phyloP scores from a whole-genome alignment of 2,113 vertebrate genomes.

The Datnioides undecimradiatus region DNA sequence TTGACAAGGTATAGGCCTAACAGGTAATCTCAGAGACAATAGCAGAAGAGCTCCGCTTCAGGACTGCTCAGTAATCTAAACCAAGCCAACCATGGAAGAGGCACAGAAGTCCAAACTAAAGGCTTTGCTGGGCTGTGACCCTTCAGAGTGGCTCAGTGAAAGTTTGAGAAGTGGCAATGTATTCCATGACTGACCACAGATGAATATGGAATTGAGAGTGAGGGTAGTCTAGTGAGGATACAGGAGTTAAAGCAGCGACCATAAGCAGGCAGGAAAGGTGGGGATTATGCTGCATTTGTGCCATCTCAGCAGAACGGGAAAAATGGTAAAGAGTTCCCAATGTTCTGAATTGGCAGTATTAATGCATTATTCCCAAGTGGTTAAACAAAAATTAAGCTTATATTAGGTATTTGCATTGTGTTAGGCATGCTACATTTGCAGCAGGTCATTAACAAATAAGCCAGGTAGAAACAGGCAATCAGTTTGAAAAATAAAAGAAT shows the following conservation, averaged over 20 bases:
- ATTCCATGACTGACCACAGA: not conserved
- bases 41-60: slow-evolving; percentile 28
- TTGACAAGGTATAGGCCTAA: slow-evolving; percentile 67
- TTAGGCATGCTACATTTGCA: not conserved
- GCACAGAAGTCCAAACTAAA: not conserved
- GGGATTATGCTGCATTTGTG: not conserved
- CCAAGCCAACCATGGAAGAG: slow-evolving; percentile 41
- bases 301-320: not conserved
- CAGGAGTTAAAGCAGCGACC: not conserved
- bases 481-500: too few species aligned
- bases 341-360: not conserved
- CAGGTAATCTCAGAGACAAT: slow-evolving; percentile 75
- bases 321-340: not conserved
- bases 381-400: not conserved
- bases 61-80: slow-evolving; percentile 37
- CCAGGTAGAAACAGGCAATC: not conserved
- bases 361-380: not conserved
- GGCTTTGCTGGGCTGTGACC: not conserved
- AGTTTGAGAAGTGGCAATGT: not conserved
- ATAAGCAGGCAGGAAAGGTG: not conserved
- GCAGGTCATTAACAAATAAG: not conserved
- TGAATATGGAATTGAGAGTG: slow-evolving; percentile 25
- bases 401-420: not conserved
- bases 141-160: not conserved
- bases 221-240: not conserved